Percentiles rank a stretch among this genome's conserved stretches.
phyloP scores from a whole-genome alignment of 2,888 invertebrate genomes.

The Orthosia incerta region DNA sequence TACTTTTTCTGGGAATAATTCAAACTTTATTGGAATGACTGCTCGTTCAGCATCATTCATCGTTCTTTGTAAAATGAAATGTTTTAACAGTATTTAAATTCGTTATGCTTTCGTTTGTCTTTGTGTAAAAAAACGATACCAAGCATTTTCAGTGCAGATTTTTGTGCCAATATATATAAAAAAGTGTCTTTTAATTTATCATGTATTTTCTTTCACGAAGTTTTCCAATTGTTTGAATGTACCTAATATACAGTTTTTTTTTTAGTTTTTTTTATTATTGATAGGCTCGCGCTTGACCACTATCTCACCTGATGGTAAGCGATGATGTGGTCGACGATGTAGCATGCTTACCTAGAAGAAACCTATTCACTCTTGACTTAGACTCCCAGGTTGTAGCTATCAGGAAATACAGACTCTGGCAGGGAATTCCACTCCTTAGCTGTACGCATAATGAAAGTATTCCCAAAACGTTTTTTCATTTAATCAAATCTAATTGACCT shows the following conservation, averaged over 20 bases:
- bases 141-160: background rate
- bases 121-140: background rate
- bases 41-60: background rate
- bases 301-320: no score
- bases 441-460: no score
- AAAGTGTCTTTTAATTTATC: background rate
- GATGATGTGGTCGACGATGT: no score
- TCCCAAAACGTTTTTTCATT: no score
- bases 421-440: no score
- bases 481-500: background rate
- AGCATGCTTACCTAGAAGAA: no score
- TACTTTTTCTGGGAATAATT: constrained; percentile 4
- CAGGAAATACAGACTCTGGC: no score
- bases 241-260: no score
- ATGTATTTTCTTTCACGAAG: background rate
- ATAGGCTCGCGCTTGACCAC: no score
- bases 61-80: background rate
- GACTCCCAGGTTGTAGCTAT: no score
- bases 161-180: constrained; percentile 6
- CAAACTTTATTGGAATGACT: background rate
- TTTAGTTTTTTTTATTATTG: no score
- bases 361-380: no score
- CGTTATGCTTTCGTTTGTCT: background rate
- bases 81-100: background rate
- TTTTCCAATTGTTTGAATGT: background rate